A percentile compares a stretch with the other conserved stretches of the same genome.
Evolutionary conservation across 23 tunicate genomes (phyloP).

Genomic region (Ciona savignyi): DNA sequence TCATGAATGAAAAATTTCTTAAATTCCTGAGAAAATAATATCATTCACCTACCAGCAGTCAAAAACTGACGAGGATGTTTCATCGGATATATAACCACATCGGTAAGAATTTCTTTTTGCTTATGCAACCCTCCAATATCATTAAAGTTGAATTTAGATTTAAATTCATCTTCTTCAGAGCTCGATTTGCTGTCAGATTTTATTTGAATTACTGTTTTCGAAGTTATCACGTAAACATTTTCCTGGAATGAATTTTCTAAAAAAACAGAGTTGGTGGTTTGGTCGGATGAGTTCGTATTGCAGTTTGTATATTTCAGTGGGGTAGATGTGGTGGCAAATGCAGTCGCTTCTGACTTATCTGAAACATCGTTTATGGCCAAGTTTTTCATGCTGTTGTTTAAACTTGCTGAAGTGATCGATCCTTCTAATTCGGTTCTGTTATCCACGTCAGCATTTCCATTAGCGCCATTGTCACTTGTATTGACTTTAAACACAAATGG

Average conservation of each 20-base stretch:
- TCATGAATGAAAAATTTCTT: no score
- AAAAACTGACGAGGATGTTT: slow-evolving; percentile 25
- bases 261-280: background rate
- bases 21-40: background rate
- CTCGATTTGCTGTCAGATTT: background rate
- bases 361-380: background rate
- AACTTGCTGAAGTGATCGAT: background rate
- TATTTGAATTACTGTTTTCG: slow-evolving; percentile 15
- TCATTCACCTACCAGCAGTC: slow-evolving; percentile 18
- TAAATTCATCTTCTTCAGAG: background rate
- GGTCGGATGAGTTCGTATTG: background rate
- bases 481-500: slow-evolving; percentile 13
- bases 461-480: no score
- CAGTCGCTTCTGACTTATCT: background rate
- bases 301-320: slow-evolving; percentile 16
- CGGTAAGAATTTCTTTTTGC: slow-evolving; percentile 28
- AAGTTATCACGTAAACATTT: slow-evolving; percentile 15
- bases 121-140: slow-evolving; percentile 53
- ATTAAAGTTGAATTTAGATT: slow-evolving; percentile 8
- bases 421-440: background rate
- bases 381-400: background rate
- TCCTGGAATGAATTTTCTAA: background rate
- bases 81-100: slow-evolving; percentile 31
- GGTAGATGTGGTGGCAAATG: slow-evolving; percentile 18
- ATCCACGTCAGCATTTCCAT: background rate